Evolutionary conservation across 1,140 invertebrate species (phyloP), one percentile per base, ranked within the genome.

Genomic region (Teleopsis dalmanni): DNA sequence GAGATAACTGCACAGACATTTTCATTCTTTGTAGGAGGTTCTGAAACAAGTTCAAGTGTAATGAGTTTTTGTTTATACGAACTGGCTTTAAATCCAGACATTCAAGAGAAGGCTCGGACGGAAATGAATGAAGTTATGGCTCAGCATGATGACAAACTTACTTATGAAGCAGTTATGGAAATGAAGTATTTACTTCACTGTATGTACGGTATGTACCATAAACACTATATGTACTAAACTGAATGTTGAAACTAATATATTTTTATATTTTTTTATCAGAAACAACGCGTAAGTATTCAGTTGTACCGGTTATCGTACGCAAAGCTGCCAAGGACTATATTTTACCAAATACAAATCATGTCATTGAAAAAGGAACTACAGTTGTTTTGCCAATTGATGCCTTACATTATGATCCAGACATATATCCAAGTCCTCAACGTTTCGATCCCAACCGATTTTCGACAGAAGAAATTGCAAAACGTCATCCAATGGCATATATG

Each of bases 1-100:
- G 55, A 65, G 51, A 52, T 65, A n/a, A 71, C 75, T 0, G 73
- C 76, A 0, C 81, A 83, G 44, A 72, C 74, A 0, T 72, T 82
- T 57, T 57, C 79, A 1, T 83, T 83, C 59, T 76, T 83, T 51
- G 55, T 83, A 4, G 83, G 79, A 8, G 83, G 83, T 4, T 77
- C 73, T 52, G 75, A 77, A 50, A 75, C 75, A 0, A 73, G 73
- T 8, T 71, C 73, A 0, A 71, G 70, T 7, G 69, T 71, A 2
- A 67, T 74, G 29, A 62, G 70, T 8, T 75, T 72, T 54, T 60
- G 72, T 1, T 38, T 76, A 3, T 78, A 78, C 53, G 62, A 75
- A 48, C 41, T 78, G 7, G 72, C 76, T 0, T 35, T 59, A 19
- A 60, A 78, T 59, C 64, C 58, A 1, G 67, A 75, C 11, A 58